Conservation (phyloP, 1,140 invertebrate genomes). For the Drosophila carrolli region DNA sequence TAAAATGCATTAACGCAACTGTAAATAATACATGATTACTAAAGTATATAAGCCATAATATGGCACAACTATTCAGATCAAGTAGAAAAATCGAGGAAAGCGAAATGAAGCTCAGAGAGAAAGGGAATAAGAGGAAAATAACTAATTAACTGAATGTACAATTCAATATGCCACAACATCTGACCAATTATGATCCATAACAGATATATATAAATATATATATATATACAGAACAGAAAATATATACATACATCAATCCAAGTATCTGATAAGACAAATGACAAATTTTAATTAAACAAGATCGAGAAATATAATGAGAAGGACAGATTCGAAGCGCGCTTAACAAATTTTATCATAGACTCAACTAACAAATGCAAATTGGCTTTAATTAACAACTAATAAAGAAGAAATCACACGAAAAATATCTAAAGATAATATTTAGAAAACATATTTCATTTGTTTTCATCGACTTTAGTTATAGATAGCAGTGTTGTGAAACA, state of each 20-base stretch:
- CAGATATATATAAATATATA: constrained; percentile 36
- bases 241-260: constrained; percentile 44
- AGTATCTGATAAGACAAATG: constrained; percentile 46
- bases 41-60: constrained; percentile 21
- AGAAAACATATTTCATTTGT: constrained; percentile 5
- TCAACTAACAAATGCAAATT: constrained; percentile 51
- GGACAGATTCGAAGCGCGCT: constrained; percentile 33
- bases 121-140: constrained; percentile 10
- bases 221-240: constrained; percentile 15
- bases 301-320: not conserved
- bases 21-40: constrained; percentile 57
- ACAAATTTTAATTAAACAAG: constrained; percentile 68
- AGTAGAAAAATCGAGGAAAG: constrained; percentile 16
- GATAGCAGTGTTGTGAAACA: constrained; percentile 48
- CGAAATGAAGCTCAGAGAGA: constrained; percentile 8
- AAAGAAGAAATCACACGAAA: constrained; percentile 30
- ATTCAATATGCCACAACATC: constrained; percentile 57
- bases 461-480: constrained; percentile 27
- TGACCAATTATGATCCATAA: constrained; percentile 58
- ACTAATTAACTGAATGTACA: constrained; percentile 54
- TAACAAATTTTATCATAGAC: constrained; percentile 51
- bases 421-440: constrained; percentile 32
- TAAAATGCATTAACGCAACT: constrained; percentile 62
- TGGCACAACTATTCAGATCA: constrained; percentile 25
- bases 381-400: constrained; percentile 60